Conservation (phyloP, 2,113 vertebrate species). For the Strix aluco region DNA sequence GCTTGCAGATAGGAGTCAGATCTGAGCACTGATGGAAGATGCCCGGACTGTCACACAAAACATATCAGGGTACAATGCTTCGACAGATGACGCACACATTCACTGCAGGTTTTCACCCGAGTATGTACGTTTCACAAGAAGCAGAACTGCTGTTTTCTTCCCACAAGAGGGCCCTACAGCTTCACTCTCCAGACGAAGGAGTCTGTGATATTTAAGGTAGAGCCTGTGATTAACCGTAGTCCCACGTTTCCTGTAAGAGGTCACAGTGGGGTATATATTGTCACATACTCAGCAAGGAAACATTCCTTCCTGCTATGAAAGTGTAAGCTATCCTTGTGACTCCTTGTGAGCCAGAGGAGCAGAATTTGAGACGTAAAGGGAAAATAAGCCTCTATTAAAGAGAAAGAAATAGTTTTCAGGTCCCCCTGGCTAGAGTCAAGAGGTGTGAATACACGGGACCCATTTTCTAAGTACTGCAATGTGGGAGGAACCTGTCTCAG, state of each 20-base stretch:
- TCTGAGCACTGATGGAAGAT: background rate
- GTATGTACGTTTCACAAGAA: rapidly evolving
- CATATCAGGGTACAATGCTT: rapidly evolving
- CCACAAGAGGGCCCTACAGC: constrained; percentile 53
- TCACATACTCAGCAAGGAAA: background rate
- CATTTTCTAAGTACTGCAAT: background rate
- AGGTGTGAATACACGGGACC: background rate
- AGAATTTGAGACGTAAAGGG: background rate
- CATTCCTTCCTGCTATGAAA: background rate
- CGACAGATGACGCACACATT: rapidly evolving
- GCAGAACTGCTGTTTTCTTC: background rate
- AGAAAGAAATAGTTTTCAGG: background rate
- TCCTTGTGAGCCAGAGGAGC: background rate
- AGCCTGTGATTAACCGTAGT: rapidly evolving
- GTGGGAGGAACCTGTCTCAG: background rate
- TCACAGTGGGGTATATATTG: background rate
- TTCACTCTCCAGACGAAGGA: background rate
- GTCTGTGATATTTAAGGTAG: rapidly evolving
- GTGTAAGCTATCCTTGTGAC: background rate
- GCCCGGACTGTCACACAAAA: rapidly evolving
- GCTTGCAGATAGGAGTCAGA: background rate
- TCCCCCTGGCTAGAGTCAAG: background rate
- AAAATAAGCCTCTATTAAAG: background rate
- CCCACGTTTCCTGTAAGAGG: background rate
- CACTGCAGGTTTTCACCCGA: rapidly evolving